These are phyloP conservation scores for Sinella curviseta DNA, from an alignment of 1,140 invertebrate species.

Conservation along the genomic window DNA sequence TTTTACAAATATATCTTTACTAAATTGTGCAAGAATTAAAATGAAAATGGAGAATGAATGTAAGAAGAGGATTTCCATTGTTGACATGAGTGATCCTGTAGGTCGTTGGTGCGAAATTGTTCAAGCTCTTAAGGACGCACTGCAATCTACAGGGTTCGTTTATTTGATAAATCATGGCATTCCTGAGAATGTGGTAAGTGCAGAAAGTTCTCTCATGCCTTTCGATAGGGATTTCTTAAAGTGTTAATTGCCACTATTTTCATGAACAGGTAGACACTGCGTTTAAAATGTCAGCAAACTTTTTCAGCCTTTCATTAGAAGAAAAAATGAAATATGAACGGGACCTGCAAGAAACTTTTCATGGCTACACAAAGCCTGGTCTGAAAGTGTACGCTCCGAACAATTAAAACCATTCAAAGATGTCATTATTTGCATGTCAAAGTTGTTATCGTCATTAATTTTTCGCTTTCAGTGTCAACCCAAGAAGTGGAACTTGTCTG, in stretches of 20 bases:
- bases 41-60: background rate
- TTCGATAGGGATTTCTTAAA: background rate
- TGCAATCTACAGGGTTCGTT: slow-evolving; percentile 38
- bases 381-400: slow-evolving; percentile 12
- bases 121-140: slow-evolving; percentile 31
- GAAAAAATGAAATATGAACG: slow-evolving; percentile 5
- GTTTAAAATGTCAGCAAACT: slow-evolving; percentile 1
- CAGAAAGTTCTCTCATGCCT: too few relatives aligned
- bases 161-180: slow-evolving; percentile 42
- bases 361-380: slow-evolving; percentile 11
- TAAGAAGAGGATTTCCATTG: background rate
- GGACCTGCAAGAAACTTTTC: slow-evolving; percentile 1
- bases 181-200: slow-evolving; percentile 1
- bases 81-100: background rate
- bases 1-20: too few relatives aligned
- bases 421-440: too few relatives aligned
- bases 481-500: background rate
- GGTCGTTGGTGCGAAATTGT: slow-evolving; percentile 28
- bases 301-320: slow-evolving; percentile 13
- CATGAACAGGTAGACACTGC: slow-evolving; percentile 4
- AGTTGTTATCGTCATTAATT: too few relatives aligned
- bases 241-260: background rate
- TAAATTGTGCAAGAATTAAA: background rate
- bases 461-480: background rate
- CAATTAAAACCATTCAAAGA: background rate